Base-by-base conservation (phyloP, 2,113 vertebrate genomes). In the Sula dactylatra region DNA sequence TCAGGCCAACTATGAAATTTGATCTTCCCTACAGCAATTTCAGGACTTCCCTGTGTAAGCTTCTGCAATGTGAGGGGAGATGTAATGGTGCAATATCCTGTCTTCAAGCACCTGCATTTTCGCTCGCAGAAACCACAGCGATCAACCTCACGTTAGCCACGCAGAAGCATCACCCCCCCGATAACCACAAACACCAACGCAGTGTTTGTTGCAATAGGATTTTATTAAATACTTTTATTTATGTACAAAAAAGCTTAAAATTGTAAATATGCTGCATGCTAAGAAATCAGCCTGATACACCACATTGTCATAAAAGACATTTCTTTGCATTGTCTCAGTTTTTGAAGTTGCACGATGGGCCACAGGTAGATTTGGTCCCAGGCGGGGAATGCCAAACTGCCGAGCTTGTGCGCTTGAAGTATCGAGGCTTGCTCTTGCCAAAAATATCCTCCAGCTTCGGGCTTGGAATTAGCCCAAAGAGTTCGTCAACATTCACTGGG, bases 371-470 rank as follows among this genome's bases (percentile, higher is more conserved):
- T 42, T 95, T 42, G 76, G 85, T 20, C 36, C 92, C 91, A 21
- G 92, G 99, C 0, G 99, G 99, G 0, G 99, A 99, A 86, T 99
- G 98, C 99, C 99, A 99, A 14, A 99, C 99, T 0, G 99, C 99
- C 1, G 99, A 99, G 97, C 99, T 99, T 4, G 99, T 99, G 52
- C 99, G 99, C 94, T 99, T 99, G 82, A 99, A 99, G 96, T 99
- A 99, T 7, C 99, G 98, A 3, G 99, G 99, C 64, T 99, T 99
- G 97, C 93, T 99, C 97, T 99, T 99, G 94, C 98, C 98, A 93
- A 99, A 99, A 62, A 99, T 99, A 45, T 98, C 93, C 93, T 99
- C 99, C 88, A 99, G 97, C 65, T 88, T 98, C 4, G 98, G 99
- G 3, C 98, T 97, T 18, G 98, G 97, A 27, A 99, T 98, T 12